Evolutionary conservation across 2,113 vertebrate species (phyloP).

Genomic region (Chroicocephalus ridibundus): DNA sequence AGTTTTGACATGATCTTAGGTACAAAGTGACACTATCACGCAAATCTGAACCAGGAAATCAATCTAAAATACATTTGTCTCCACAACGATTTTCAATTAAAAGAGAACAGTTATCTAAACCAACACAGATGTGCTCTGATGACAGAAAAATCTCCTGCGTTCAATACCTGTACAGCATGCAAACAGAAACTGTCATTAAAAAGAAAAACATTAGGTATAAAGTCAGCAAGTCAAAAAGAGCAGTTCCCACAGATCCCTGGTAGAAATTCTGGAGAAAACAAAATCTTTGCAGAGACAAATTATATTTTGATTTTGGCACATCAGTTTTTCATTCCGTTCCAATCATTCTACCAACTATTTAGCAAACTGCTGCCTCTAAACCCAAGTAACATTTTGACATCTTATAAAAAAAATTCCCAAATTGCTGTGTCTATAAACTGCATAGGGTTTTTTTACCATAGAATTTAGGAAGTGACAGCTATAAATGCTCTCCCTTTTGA

Average conservation of each 20-base stretch:
- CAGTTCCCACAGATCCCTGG: neutral
- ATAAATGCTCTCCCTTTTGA: neutral
- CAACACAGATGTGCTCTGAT: neutral
- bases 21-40: neutral
- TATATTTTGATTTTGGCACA: neutral
- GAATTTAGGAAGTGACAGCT: neutral
- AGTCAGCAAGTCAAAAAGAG: neutral
- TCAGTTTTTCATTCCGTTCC: neutral
- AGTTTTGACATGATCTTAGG: neutral
- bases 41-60: neutral
- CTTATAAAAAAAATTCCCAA: neutral
- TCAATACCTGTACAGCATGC: neutral
- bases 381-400: neutral
- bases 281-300: neutral
- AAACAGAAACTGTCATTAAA: neutral
- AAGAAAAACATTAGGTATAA: neutral
- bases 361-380: neutral
- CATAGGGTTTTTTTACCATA: neutral
- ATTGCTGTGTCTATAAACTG: neutral
- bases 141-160: neutral
- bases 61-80: neutral
- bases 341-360: neutral
- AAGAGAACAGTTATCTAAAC: neutral
- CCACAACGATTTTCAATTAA: neutral
- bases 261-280: neutral